These are phyloP conservation scores for Cyanoderma ruficeps DNA, from an alignment of 2,113 vertebrate genomes.

Conservation along the genomic window DNA sequence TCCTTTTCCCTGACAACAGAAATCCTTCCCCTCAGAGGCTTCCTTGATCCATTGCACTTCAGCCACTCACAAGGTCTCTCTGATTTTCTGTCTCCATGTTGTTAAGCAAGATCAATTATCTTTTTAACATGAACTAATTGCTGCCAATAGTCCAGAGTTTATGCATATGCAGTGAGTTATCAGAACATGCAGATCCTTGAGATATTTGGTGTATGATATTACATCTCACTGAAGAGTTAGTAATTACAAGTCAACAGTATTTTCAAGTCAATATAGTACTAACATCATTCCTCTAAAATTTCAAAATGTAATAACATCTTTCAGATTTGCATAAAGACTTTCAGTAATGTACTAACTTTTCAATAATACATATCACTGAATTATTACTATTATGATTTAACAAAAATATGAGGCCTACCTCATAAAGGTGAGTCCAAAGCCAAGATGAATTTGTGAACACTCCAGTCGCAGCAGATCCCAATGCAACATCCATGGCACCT, in stretches of 20 bases:
- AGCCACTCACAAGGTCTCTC: neutral
- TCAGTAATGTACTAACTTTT: neutral
- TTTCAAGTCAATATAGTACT: neutral
- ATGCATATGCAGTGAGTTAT: neutral
- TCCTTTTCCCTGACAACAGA: neutral
- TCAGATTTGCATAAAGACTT: neutral
- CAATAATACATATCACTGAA: neutral
- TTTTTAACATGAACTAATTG: neutral
- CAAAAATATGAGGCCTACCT: slow-evolving; percentile 42
- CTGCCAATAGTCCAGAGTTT: neutral
- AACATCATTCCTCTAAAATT: neutral
- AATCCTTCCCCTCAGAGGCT: neutral
- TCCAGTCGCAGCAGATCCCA: slow-evolving; percentile 91
- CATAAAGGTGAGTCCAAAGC: slow-evolving; percentile 88
- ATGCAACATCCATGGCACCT: slow-evolving; percentile 94
- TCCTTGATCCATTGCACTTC: neutral
- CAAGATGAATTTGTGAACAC: slow-evolving; percentile 95
- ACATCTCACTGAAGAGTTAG: neutral
- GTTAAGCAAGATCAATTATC: neutral
- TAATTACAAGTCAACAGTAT: neutral
- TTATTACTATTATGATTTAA: neutral
- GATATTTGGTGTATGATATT: neutral
- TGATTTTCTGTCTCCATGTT: neutral
- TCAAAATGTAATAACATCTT: neutral
- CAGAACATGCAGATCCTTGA: neutral